Conservation (phyloP, 2,113 vertebrate genomes). For the Euleptes europaea region DNA sequence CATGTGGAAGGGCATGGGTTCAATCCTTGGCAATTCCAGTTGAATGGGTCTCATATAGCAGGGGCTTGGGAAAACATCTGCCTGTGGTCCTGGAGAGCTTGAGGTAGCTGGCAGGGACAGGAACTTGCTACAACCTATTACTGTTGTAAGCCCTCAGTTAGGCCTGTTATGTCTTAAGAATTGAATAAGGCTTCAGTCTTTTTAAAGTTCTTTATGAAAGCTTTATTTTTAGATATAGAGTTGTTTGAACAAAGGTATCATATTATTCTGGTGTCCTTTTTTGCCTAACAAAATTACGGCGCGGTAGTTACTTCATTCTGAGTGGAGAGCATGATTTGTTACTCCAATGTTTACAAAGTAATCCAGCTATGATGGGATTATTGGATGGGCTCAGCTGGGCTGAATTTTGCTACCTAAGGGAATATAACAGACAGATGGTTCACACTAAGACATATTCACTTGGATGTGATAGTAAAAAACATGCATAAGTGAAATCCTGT, state of each 20-base stretch:
- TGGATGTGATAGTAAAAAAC: background rate
- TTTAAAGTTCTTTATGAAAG: conserved; percentile 5
- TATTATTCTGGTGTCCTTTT: background rate
- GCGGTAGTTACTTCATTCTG: background rate
- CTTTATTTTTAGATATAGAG: background rate
- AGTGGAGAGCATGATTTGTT: background rate
- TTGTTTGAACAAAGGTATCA: background rate
- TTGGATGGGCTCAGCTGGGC: background rate
- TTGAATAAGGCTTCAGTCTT: background rate
- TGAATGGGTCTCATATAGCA: background rate
- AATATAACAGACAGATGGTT: fast-evolving
- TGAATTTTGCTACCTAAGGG: conserved; percentile 5
- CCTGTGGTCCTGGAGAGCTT: background rate
- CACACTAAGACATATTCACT: background rate
- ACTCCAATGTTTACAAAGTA: background rate
- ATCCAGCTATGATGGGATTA: background rate
- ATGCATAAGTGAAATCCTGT: background rate
- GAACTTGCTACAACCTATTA: background rate
- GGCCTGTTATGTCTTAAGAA: background rate
- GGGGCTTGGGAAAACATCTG: background rate
- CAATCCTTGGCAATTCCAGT: background rate
- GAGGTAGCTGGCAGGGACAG: background rate
- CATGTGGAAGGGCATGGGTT: background rate
- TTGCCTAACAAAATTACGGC: background rate
- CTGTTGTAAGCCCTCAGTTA: background rate